A percentile compares a stretch with the other conserved stretches of the same genome.
phyloP scores from a whole-genome alignment of 2,113 vertebrate genomes.

The Tonatia bakeri region DNA sequence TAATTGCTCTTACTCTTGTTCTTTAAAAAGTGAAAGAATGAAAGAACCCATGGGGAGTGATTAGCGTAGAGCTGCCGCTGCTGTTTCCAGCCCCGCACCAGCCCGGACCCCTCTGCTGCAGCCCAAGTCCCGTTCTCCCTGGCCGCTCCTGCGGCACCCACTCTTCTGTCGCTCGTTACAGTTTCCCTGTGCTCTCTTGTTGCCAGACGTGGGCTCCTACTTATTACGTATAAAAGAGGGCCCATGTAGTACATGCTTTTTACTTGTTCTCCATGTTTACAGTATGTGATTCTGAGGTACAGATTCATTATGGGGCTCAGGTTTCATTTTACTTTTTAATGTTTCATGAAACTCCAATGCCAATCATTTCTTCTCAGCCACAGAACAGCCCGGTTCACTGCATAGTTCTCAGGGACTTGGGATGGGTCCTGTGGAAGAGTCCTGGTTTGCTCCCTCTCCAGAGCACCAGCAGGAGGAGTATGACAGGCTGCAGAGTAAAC shows the following conservation, averaged over 20 bases:
- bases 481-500: conserved; percentile 82
- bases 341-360: background rate
- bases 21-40: background rate
- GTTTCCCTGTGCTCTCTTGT: background rate
- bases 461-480: conserved; percentile 82
- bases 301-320: background rate
- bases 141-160: background rate
- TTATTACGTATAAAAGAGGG: background rate
- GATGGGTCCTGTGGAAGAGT: conserved; percentile 60
- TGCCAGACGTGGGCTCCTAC: background rate
- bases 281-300: background rate
- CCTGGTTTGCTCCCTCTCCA: conserved; percentile 50
- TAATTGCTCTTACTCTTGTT: background rate
- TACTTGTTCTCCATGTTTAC: background rate
- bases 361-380: conserved; percentile 5
- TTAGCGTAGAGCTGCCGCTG: background rate
- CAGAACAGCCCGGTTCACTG: conserved; percentile 87
- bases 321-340: background rate
- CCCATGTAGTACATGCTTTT: background rate
- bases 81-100: background rate
- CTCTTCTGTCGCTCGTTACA: background rate
- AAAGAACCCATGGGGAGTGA: background rate
- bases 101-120: background rate
- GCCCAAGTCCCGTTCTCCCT: background rate
- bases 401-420: conserved; percentile 84